Evolutionary conservation across 1,140 invertebrate species (phyloP), one percentile per base, ranked within the genome.

Genomic region (Potamilus streckersoni): DNA sequence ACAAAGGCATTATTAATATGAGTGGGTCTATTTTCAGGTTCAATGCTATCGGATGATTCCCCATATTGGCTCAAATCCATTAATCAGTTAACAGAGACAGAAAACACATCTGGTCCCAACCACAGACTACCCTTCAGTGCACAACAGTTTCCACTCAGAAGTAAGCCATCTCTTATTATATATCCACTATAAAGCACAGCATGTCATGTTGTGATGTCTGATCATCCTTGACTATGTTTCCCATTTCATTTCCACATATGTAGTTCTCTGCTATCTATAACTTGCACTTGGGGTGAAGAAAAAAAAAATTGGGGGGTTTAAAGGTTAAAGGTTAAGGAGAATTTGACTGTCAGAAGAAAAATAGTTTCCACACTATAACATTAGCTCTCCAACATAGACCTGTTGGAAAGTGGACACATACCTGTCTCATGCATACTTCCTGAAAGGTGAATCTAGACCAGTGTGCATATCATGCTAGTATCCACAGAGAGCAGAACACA

Each of bases 11-110:
- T 16, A 23, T 62, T n/a, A 49, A 14, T 76, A 5, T 23, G 17
- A 13, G 38, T 71, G 56, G 11, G 23, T 71, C 49, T 68, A 11
- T 65, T 81, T 66, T 12, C 71, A 81, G 80, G 76, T 80, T 80
- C 82, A n/a, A 79, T 87, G 57, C 68, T 74, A 15, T 85, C 88
- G 81, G 87, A 90, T 58, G 87, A 85, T 80, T 84, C 90, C 63
- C 91, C 90, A 64, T 90, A 92, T 77, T 92, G 91, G 91, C 86
- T 92, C 80, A 90, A 90, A 73, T 90, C 90, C 67, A 85, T 92
- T 71, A 90, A 91, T 70, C 90, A 91, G 76, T 82, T 91, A 49
- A 90, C 91, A 84, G 89, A 91, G 78, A 82, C 85, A 55, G 87
- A 88, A 65, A 77, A 68, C 72, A 80, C 82, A 63, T 76, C 74